phyloP scores from a whole-genome alignment of 2,888 invertebrate genomes.

The Phrixothrix hirtus region DNA sequence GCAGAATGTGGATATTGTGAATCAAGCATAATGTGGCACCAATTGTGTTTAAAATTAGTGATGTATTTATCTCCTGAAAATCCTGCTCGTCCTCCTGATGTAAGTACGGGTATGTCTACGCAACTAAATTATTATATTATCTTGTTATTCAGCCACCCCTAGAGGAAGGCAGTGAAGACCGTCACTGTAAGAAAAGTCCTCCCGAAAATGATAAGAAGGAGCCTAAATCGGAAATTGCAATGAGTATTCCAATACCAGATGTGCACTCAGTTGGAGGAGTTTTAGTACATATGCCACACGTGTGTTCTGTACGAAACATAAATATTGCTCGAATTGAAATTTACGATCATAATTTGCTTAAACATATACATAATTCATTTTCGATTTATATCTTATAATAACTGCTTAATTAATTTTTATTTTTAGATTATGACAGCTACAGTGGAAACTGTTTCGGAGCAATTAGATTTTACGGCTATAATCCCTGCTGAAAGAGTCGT shows the following conservation, averaged over 20 bases:
- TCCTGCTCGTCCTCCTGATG: slow-evolving; percentile 75
- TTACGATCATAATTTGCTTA: no score
- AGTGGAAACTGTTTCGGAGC: slow-evolving; percentile 91
- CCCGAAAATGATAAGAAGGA: slow-evolving; percentile 73
- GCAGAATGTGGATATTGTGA: slow-evolving; percentile 91
- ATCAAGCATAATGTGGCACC: slow-evolving; percentile 93
- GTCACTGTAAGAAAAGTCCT: slow-evolving; percentile 67
- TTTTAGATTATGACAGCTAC: slow-evolving; percentile 90
- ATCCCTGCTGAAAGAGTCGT: slow-evolving; percentile 77
- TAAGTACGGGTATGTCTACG: slow-evolving; percentile 56
- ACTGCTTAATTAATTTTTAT: not conserved
- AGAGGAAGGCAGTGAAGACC: slow-evolving; percentile 72
- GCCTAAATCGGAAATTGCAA: slow-evolving; percentile 64
- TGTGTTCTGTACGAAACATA: slow-evolving; percentile 65
- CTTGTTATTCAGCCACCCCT: slow-evolving; percentile 59
- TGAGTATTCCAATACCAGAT: slow-evolving; percentile 70
- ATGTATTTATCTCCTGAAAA: slow-evolving; percentile 77
- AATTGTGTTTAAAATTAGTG: slow-evolving; percentile 78
- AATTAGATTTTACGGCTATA: slow-evolving; percentile 85
- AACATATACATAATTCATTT: no score
- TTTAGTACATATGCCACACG: slow-evolving; percentile 90
- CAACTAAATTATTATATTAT: slow-evolving; percentile 1
- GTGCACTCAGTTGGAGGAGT: slow-evolving; percentile 82
- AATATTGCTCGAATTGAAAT: slow-evolving; percentile 29
- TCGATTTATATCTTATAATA: no score